Evolutionary conservation across 2,113 vertebrate species (phyloP).

Genomic region (Coreoperca whiteheadi): DNA sequence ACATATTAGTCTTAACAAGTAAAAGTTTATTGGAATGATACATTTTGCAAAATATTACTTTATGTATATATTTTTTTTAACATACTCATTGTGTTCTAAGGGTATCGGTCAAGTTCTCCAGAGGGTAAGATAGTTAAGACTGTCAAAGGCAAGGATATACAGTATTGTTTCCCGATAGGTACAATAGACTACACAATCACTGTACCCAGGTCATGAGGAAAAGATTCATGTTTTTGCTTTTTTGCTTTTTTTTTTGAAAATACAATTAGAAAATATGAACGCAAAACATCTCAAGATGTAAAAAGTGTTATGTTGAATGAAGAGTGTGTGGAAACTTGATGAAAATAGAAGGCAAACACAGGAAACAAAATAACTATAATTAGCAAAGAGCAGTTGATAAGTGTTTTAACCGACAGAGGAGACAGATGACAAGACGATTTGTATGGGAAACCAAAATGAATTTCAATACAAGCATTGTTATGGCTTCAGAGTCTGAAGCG

Average conservation of each 20-base stretch:
- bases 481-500: conserved; percentile 55
- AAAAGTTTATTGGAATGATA: conserved; percentile 92
- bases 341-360: conserved; percentile 78
- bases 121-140: conserved; percentile 89
- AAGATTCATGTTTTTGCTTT: conserved; percentile 80
- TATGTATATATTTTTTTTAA: conserved; percentile 84
- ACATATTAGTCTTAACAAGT: conserved; percentile 87
- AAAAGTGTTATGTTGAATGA: conserved; percentile 83
- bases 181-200: conserved; percentile 88
- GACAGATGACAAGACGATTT: conserved; percentile 44
- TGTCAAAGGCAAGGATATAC: conserved; percentile 89
- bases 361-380: conserved; percentile 62
- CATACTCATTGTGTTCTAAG: conserved; percentile 88
- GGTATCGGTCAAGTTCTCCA: conserved; percentile 87
- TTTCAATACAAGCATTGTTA: conserved; percentile 9
- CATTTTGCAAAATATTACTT: conserved; percentile 91
- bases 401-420: conserved; percentile 70
- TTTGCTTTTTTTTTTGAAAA: conserved; percentile 86
- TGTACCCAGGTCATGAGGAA: conserved; percentile 85
- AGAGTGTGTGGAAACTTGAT: conserved; percentile 76
- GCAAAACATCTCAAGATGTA: conserved; percentile 83
- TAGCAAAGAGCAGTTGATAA: conserved; percentile 69
- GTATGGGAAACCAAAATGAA: conserved; percentile 26
- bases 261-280: conserved; percentile 88
- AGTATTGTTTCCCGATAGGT: conserved; percentile 88